Evolutionary conservation across 2,888 invertebrate species (phyloP).

Genomic region (Oegoconia quadripuncta): DNA sequence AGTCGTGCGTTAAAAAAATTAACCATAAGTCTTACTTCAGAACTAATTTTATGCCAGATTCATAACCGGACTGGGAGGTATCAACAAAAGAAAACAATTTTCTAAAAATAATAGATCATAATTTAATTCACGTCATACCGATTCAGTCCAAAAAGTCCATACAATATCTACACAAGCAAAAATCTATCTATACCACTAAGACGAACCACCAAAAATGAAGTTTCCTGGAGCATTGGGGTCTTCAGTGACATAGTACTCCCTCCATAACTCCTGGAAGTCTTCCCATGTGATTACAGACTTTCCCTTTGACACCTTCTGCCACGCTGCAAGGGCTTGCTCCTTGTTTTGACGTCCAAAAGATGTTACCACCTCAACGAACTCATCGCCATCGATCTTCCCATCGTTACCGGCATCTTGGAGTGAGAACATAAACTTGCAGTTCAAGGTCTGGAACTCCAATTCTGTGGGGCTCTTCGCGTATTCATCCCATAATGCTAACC

Average conservation of each 20-base stretch:
- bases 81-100: too few species aligned
- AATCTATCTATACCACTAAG: too few species aligned
- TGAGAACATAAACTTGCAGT: background rate
- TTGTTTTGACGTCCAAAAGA: background rate
- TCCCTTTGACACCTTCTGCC: background rate
- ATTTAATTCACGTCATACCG: too few species aligned
- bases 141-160: too few species aligned
- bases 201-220: background rate
- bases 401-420: background rate
- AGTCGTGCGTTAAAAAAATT: too few species aligned
- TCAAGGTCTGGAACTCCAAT: background rate
- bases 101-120: too few species aligned
- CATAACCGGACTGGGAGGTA: too few species aligned
- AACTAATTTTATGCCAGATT: too few species aligned
- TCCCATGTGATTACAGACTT: background rate
- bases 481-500: conserved; percentile 92
- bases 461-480: conserved; percentile 78
- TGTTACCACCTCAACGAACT: background rate
- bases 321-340: background rate
- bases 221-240: background rate
- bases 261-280: background rate
- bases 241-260: background rate
- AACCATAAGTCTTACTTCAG: too few species aligned
- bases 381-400: background rate
- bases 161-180: background rate